phyloP scores from a whole-genome alignment of 2,888 invertebrate genomes.

The Cataglyphis cursor region DNA sequence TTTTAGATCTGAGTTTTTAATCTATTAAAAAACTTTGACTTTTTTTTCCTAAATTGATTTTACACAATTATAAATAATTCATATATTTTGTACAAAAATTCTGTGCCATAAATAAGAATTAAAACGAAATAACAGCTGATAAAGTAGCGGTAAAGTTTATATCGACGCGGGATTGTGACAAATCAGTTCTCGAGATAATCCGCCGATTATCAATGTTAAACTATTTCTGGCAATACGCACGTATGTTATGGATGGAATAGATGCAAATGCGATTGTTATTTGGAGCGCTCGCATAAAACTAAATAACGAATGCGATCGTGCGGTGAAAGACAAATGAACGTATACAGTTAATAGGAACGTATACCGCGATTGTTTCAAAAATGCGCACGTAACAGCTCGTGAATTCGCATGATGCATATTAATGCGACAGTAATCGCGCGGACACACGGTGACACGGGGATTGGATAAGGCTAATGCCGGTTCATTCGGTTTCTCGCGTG shows the following conservation, averaged over 20 bases:
- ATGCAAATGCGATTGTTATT: conserved; percentile 47
- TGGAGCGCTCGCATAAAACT: conserved; percentile 37
- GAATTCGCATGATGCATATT: conserved; percentile 50
- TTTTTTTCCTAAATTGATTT: not conserved
- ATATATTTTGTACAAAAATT: not conserved
- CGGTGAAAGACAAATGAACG: conserved; percentile 40
- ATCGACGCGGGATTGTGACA: not conserved
- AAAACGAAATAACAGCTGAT: not conserved
- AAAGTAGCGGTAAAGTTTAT: not conserved
- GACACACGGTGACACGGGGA: not conserved
- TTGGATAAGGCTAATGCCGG: not conserved
- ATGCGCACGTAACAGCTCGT: conserved; percentile 54
- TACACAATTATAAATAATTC: not conserved
- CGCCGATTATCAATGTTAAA: conserved; percentile 19
- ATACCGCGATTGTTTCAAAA: conserved; percentile 34
- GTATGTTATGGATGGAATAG: not conserved
- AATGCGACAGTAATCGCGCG: conserved; percentile 46
- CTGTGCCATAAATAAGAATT: not conserved
- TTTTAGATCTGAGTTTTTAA: not conserved
- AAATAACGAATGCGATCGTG: conserved; percentile 53
- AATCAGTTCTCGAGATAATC: conserved; percentile 11
- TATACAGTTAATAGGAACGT: conserved; percentile 45
- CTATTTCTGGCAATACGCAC: no score
- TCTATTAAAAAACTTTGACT: not conserved
- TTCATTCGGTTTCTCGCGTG: conserved; percentile 38